These are phyloP conservation scores for Listronotus oregonensis DNA, from an alignment of 1,140 invertebrate species.

Conservation along the genomic window DNA sequence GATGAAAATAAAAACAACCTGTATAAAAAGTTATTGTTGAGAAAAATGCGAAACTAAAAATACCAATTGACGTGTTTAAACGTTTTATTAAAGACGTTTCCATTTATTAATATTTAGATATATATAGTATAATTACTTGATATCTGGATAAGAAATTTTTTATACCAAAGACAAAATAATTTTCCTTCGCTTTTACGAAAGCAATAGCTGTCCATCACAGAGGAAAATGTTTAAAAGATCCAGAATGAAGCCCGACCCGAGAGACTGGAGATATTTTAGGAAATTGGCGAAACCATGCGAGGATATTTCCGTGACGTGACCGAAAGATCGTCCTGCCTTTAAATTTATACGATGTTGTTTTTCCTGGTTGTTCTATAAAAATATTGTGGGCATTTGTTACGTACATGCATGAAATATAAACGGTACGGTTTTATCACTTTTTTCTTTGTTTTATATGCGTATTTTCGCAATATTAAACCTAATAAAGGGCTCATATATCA, in stretches of 20 bases:
- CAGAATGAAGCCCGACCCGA: not conserved
- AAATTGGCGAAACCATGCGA: conserved; percentile 29
- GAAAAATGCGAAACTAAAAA: too few species aligned
- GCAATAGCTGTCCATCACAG: not conserved
- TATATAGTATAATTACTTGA: too few species aligned
- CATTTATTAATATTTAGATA: too few species aligned
- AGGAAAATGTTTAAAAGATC: conserved; percentile 15
- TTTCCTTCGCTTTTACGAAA: not conserved
- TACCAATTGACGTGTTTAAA: too few species aligned
- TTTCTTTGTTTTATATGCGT: not conserved
- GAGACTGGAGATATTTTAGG: not conserved
- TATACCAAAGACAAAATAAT: not conserved
- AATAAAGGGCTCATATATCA: too few species aligned
- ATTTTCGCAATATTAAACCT: too few species aligned
- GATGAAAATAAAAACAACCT: too few species aligned
- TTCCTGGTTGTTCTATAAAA: conserved; percentile 11
- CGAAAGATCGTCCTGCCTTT: conserved; percentile 17
- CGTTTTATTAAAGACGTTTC: too few species aligned
- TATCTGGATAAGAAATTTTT: too few species aligned
- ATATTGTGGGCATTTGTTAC: conserved; percentile 18
- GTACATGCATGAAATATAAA: not conserved
- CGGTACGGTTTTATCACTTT: not conserved
- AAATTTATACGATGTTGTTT: conserved; percentile 38
- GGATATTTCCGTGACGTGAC: conserved; percentile 34
- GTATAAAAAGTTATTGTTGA: too few species aligned